These are phyloP conservation scores for Drosophila sp. DNA, from an alignment of 1,140 invertebrate genomes.

Conservation along the genomic window DNA sequence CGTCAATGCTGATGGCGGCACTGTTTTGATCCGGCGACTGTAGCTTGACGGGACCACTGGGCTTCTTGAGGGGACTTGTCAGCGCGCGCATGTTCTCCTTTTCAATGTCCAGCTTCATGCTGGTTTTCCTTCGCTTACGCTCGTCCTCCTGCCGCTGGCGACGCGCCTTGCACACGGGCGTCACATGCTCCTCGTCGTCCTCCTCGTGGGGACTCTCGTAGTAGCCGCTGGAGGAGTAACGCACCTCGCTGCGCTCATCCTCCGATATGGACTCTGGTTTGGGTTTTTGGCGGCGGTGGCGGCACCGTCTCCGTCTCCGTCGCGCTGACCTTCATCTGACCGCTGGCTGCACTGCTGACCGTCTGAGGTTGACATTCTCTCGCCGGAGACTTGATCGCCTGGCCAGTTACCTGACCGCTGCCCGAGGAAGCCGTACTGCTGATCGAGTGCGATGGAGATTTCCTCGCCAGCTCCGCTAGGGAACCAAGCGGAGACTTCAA, in stretches of 20 bases:
- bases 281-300: slow-evolving; percentile 33
- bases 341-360: slow-evolving; percentile 36
- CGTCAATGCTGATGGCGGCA: slow-evolving; percentile 40
- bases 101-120: slow-evolving; percentile 84
- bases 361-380: slow-evolving; percentile 69
- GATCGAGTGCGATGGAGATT: slow-evolving; percentile 85
- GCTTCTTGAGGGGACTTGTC: slow-evolving; percentile 80
- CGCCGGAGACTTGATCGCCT: slow-evolving; percentile 73
- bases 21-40: slow-evolving; percentile 70
- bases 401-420: slow-evolving; percentile 87
- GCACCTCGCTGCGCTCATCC: slow-evolving; percentile 88
- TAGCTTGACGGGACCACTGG: slow-evolving; percentile 28
- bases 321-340: slow-evolving; percentile 50
- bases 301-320: slow-evolving; percentile 27
- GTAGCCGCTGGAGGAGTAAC: slow-evolving; percentile 91
- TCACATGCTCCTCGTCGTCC: slow-evolving; percentile 73
- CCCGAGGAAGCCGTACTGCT: slow-evolving; percentile 88
- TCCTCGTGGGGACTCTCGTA: slow-evolving; percentile 92
- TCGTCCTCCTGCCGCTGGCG: slow-evolving; percentile 79
- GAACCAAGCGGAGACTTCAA: slow-evolving; percentile 67
- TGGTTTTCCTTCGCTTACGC: slow-evolving; percentile 77
- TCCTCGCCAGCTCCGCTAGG: slow-evolving; percentile 65
- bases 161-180: slow-evolving; percentile 53
- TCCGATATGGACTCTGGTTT: slow-evolving; percentile 87
- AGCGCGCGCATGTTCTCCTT: slow-evolving; percentile 82